Evolutionary conservation across 2,113 vertebrate species (phyloP), one percentile per base, ranked within the genome.

Genomic region (Gavia stellata): DNA sequence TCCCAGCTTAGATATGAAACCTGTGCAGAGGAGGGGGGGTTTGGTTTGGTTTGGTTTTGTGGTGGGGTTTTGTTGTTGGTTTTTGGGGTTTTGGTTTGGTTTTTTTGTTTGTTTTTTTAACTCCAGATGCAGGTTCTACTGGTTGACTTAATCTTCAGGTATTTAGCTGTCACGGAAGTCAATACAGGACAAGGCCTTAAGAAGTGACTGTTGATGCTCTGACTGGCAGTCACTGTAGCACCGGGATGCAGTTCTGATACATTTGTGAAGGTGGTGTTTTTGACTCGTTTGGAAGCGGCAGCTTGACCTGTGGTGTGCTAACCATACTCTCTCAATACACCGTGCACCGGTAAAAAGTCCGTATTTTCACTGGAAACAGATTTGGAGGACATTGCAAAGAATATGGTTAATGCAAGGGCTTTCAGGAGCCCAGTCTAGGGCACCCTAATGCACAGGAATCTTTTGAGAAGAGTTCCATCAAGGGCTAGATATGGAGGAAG

Each of bases 361-460:
- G 0, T 33, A 13, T 59, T 90, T 44, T 19, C 40, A 8, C 50
- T 61, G 25, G 55, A 19, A 42, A 17, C 24, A 29, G 24, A 25
- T 11, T 5, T 40, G 70, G 63, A 28, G n/a, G 65, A 8, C 13
- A 0, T 16, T 12, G 42, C 28, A 36, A 34, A 66, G 63, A 14
- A 12, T 14, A 0, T 1, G 12, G 21, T 17, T 33, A 12, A 28
- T 5, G 14, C 19, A 6, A 31, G 20, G 42, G 40, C 56, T 61
- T n/a, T 16, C 4, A 5, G 70, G n/a, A 72, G 63, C 40, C 38
- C 6, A 2, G 11, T 1, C 17, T 7, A 34, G 56, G 62, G 53
- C 45, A 66, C 50, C 33, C 42, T 2, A 14, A 23, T 0, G 28
- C 47, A 1, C 5, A 8, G 49, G 77, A 34, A 8, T 15, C 33